These are phyloP conservation scores for Pteruthius melanotis DNA, from an alignment of 2,113 vertebrate genomes.

Conservation along the genomic window DNA sequence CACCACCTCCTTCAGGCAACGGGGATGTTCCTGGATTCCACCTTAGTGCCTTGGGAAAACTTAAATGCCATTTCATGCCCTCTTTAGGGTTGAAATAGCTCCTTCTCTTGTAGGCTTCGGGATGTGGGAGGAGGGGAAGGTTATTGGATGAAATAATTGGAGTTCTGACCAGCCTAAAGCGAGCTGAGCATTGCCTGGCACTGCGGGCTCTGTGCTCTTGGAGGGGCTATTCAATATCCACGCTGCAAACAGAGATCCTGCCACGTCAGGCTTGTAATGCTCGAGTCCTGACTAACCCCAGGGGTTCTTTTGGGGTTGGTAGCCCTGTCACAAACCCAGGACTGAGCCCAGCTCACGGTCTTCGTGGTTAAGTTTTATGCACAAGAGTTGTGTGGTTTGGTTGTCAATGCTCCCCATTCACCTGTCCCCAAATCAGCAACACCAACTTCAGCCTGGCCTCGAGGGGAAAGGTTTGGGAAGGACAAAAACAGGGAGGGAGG, in stretches of 20 bases:
- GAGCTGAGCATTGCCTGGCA: not conserved
- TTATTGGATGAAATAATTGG: not conserved
- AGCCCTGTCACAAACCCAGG: not conserved
- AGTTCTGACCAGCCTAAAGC: not conserved
- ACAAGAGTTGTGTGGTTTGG: not conserved
- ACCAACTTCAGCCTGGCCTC: not conserved
- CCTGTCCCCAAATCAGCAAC: not conserved
- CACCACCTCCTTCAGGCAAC: not conserved
- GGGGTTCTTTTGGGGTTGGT: not conserved
- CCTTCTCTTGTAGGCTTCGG: not conserved
- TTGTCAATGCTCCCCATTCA: fast-evolving
- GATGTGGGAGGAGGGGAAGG: not conserved
- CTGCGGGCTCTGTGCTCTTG: not conserved
- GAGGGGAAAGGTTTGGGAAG: not conserved
- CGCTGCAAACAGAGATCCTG: not conserved
- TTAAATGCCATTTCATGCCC: not conserved
- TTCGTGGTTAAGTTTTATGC: not conserved
- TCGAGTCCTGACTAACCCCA: not conserved
- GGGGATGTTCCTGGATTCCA: not conserved
- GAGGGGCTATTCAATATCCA: not conserved
- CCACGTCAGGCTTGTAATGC: not conserved
- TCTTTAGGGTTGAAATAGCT: not conserved
- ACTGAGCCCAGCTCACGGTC: not conserved
- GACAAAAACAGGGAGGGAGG: not conserved
- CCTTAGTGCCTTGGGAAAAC: not conserved